Conservation (phyloP, 2,888 invertebrate genomes). For the Blastobasis adustella region DNA sequence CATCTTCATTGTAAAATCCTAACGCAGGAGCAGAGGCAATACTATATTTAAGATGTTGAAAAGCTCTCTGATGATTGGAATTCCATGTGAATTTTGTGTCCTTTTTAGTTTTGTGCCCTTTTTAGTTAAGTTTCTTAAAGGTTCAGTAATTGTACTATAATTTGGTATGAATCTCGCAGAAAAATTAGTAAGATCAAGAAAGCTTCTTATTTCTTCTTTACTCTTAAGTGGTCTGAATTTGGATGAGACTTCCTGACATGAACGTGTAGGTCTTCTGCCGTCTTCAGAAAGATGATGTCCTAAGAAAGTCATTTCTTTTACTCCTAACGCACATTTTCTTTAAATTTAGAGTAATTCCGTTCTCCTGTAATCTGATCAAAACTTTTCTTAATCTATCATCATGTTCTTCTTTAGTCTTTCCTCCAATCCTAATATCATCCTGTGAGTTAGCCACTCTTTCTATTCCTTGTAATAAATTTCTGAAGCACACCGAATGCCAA, state of each 20-base stretch:
- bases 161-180: constrained; percentile 10
- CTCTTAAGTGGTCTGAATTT: constrained; percentile 3
- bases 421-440: constrained; percentile 5
- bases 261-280: constrained; percentile 1
- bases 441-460: constrained; percentile 4
- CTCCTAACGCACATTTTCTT: constrained; percentile 2
- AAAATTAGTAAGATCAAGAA: constrained; percentile 8
- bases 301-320: constrained; percentile 1
- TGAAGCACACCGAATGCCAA: constrained; percentile 8
- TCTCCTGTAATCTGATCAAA: neutral
- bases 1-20: constrained; percentile 1
- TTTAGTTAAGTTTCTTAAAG: neutral
- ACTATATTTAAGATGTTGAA: neutral
- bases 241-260: neutral
- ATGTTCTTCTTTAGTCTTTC: constrained; percentile 2
- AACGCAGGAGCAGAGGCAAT: neutral
- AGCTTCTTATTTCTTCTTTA: constrained; percentile 2
- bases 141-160: constrained; percentile 5
- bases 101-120: no score
- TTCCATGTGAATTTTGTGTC: neutral
- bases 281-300: constrained; percentile 2
- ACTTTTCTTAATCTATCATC: neutral
- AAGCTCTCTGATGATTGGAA: neutral
- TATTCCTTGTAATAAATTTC: constrained; percentile 5
- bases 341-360: constrained; percentile 2